These are phyloP conservation scores for Labroides dimidiatus DNA, from an alignment of 2,797 vertebrate species.

Conservation along the genomic window DNA sequence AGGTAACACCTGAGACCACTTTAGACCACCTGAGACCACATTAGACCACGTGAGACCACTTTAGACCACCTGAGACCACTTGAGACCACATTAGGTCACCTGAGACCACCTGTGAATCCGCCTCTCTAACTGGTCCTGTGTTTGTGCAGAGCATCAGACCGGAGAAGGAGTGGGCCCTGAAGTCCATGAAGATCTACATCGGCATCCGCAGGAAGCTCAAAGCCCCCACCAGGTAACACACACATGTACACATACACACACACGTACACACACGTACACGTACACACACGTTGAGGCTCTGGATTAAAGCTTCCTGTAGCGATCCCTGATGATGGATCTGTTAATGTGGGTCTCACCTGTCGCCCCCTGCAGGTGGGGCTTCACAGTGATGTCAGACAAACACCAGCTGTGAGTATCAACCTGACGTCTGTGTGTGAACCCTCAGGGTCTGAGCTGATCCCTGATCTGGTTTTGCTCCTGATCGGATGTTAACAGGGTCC, in stretches of 20 bases:
- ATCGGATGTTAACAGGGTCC: no score
- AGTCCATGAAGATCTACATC: conserved; percentile 93
- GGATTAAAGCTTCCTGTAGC: not conserved
- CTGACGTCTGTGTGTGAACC: not conserved
- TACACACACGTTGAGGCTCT: no score
- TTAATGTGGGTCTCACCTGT: not conserved
- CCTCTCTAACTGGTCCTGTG: conserved; percentile 9
- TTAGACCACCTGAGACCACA: no score
- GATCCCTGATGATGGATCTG: not conserved
- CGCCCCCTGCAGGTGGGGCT: conserved; percentile 88
- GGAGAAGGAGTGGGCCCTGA: conserved; percentile 93
- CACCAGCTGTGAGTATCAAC: conserved; percentile 92
- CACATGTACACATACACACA: not conserved
- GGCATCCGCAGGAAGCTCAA: conserved; percentile 95
- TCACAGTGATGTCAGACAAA: conserved; percentile 92
- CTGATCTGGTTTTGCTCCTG: no score
- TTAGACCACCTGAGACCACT: no score
- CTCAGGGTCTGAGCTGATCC: no score
- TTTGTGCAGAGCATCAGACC: conserved; percentile 88
- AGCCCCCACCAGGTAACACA: conserved; percentile 89
- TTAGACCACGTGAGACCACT: no score
- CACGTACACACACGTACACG: not conserved
- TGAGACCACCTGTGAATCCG: not conserved
- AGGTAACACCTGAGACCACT: conserved; percentile 74
- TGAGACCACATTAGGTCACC: no score